Evolutionary conservation across 2,113 vertebrate genomes (phyloP), one percentile per base, ranked within the genome.

Genomic region (Pedetes capensis): DNA sequence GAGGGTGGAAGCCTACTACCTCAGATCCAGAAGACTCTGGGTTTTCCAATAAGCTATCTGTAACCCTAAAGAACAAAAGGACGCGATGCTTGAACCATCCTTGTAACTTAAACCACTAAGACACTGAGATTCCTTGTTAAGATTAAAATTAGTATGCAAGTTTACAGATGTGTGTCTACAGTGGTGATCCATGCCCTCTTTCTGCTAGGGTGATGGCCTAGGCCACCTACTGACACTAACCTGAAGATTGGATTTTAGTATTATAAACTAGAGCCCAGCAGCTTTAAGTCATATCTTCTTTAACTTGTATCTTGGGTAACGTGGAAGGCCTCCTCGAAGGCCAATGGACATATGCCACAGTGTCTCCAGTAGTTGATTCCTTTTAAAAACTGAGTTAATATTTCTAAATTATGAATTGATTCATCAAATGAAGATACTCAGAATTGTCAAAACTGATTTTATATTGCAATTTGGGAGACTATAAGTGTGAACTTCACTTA

Each of bases 1-100:
- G 84, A 95, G 83, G 96, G 94, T 80, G 92, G 91, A 97, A 97
- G 97, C 98, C 98, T 98, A 98, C 99, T 99, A 99, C 99, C 99
- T 99, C 99, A 76, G 16, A 87, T 95, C 98, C 95, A 34, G 98
- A 83, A 64, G 3, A 89, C 95, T 97, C 98, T 96, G 97, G 97
- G 53, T 98, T 94, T 68, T 93, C 97, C 86, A 97, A 98, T 98
- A 98, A 98, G 98, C 98, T 98, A 92, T 97, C 97, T 37, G 44
- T 98, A 94, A 97, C 44, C 96, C 55, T 97, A 72, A 96, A 83
- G 95, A 96, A 96, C 97, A 92, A 93, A 94, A 96, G 90, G 63
- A 98, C 97, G 23, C 83, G 53, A 93, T 97, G 98, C 98, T 98
- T 96, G 98, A 98, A 91, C 97, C 97, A 97, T 95, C 1, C 64